Base-by-base conservation (phyloP, 2,113 vertebrate species). In the Merops nubicus region DNA sequence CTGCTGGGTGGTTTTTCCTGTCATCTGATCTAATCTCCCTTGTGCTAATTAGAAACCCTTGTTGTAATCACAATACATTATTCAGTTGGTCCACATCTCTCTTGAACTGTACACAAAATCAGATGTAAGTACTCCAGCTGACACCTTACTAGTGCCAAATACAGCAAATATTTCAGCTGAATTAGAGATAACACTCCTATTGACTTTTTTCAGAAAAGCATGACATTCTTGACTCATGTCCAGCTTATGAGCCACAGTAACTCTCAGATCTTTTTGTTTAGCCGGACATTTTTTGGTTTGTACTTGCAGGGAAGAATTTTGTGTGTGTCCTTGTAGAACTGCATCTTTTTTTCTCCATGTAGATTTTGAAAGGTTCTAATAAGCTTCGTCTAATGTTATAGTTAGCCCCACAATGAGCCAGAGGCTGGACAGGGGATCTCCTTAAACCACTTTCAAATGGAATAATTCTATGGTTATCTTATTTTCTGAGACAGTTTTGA, bases 161-260 rank as follows among this genome's bases (percentile, higher is more conserved):
- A 87, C 83, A 93, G 60, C 86, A 96, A 96, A 96, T 96, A 95
- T 81, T 96, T 95, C 91, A 91, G 64, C 64, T 81, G 79, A 88
- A 89, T 87, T 87, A 87, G 69, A 88, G 84, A 96, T 92, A 93
- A 81, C 64, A n/a, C 18, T 90, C 28, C 34, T 93, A 75, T 92
- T 95, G 92, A 50, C 54, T 70, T 80, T 84, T 84, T 95, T 83
- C 70, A 84, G 76, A 93, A 89, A 74, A 72, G 31, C 67, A 31
- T 88, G 80, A 67, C 63, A 95, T 96, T 97, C 64, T 91, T 96
- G 92, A 86, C 38, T 89, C 38, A 34, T 40, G 21, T 74, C 83
- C 95, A 93, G 60, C 29, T 78, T 86, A 26, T 67, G 56, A 86
- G 29, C 38, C 26, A 70, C 63, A 77, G 59, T 40, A 91, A 80